Conservation (phyloP, 2,113 vertebrate genomes). For the Pica pica region DNA sequence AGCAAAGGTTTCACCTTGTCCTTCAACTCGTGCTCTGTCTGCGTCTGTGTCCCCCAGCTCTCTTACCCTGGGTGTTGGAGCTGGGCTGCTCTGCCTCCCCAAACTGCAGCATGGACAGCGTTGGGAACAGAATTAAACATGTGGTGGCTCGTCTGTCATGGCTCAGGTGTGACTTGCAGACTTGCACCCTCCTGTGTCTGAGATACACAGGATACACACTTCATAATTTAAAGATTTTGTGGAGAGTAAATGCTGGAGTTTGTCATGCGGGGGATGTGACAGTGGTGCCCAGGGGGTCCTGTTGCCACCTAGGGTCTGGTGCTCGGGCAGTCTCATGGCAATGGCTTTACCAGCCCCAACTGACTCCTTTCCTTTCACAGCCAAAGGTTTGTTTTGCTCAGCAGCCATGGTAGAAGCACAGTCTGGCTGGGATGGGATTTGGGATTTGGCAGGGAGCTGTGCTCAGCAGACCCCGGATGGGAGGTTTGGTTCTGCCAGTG, state of each 20-base stretch:
- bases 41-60: background rate
- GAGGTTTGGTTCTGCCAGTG: background rate
- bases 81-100: background rate
- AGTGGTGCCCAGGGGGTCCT: background rate
- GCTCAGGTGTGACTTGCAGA: background rate
- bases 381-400: background rate
- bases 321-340: rapidly evolving
- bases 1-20: background rate
- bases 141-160: background rate
- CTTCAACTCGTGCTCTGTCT: rapidly evolving
- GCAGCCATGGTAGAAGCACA: background rate
- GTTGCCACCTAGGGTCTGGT: background rate
- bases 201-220: background rate
- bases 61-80: background rate
- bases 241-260: background rate
- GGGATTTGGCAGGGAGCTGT: background rate
- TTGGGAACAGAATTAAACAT: background rate
- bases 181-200: background rate
- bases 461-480: background rate
- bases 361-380: background rate
- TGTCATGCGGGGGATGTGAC: background rate
- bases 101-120: rapidly evolving
- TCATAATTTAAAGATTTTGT: background rate
- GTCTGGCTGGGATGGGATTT: background rate
- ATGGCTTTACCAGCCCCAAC: background rate